Evolutionary conservation across 2,113 vertebrate genomes (phyloP), one percentile per base, ranked within the genome.

Genomic region (Anoura caudifer): DNA sequence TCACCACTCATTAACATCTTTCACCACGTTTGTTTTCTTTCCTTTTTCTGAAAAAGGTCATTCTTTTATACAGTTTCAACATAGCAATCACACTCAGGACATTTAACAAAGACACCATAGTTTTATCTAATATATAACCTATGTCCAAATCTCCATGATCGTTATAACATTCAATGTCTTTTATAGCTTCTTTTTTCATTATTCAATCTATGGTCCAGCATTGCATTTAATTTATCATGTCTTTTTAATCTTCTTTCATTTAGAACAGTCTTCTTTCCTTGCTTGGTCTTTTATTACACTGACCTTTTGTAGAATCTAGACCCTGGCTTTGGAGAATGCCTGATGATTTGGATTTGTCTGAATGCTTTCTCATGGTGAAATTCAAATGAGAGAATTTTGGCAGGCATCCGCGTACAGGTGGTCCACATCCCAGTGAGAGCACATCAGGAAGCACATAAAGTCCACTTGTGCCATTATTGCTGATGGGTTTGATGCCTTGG

Each of bases 21-120:
- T 93, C 87, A 76, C 36, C 47, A 36, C 73, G n/a, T 73, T 73
- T 95, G 22, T 22, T 96, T 94, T 73, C 63, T 92, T 73, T 90
- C 16, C 75, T 26, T 92, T 54, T 91, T 63, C 45, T 36, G 50
- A 43, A 47, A 95, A 81, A 54, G 2, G 2, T 1, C 33, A 36
- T 59, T 84, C 6, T 72, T 87, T 38, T 63, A 52, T 54, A 59
- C 14, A 84, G 14, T 19, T 43, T 69, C 9, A 31, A 91, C 94
- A 54, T 87, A 87, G 90, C 90, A 43, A 43, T 43, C 41, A 90
- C 12, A 73, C 33, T 91, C 24, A 91, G 36, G 38, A 82, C 22
- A 89, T 88, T 91, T 94, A 82, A 93, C n/a, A 65, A 87, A 83
- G 38, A 83, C 69, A 22, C 43, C 45, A 45, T 61, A 80, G 15